These are phyloP conservation scores for Luidia sarsii DNA, from an alignment of 53 echinoderm and acorn worm genomes.

Conservation along the genomic window DNA sequence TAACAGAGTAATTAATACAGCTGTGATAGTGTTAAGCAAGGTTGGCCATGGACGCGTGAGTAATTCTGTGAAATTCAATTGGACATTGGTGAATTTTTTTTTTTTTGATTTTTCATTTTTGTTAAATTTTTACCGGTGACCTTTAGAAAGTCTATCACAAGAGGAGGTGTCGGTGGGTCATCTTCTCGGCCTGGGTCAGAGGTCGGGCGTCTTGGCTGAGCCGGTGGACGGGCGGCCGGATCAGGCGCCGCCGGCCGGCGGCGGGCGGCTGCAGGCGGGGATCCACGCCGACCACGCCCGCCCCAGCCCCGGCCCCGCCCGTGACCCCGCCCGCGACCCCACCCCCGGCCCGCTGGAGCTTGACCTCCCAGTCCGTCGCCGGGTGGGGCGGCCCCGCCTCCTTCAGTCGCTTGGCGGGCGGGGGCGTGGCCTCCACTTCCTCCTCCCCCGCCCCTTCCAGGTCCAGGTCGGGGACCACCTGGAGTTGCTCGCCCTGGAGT, in stretches of 20 bases:
- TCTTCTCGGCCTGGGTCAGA: constrained; percentile 60
- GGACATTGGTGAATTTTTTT: no score
- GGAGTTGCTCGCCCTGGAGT: constrained; percentile 81
- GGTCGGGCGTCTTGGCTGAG: constrained; percentile 66
- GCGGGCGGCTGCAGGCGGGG: constrained; percentile 12
- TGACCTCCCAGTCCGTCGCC: constrained; percentile 58
- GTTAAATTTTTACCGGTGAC: no score
- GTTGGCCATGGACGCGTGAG: no score
- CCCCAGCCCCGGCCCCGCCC: constrained; percentile 11
- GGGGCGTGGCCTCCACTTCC: constrained; percentile 30
- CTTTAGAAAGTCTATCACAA: neutral
- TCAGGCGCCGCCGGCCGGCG: constrained; percentile 11
- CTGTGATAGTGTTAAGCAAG: no score
- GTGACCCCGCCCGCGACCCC: constrained; percentile 17
- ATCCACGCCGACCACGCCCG: constrained; percentile 36
- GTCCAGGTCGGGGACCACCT: constrained; percentile 93
- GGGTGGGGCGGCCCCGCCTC: constrained; percentile 12
- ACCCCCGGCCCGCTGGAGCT: constrained; percentile 47
- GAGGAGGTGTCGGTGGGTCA: constrained; percentile 60
- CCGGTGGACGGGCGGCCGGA: constrained; percentile 59
- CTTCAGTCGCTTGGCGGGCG: constrained; percentile 44
- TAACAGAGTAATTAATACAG: no score
- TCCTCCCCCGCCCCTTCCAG: constrained; percentile 64
- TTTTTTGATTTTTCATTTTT: no score
- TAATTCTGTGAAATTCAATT: no score